phyloP scores from a whole-genome alignment of 2,888 invertebrate species.

The Mythimna pallens region DNA sequence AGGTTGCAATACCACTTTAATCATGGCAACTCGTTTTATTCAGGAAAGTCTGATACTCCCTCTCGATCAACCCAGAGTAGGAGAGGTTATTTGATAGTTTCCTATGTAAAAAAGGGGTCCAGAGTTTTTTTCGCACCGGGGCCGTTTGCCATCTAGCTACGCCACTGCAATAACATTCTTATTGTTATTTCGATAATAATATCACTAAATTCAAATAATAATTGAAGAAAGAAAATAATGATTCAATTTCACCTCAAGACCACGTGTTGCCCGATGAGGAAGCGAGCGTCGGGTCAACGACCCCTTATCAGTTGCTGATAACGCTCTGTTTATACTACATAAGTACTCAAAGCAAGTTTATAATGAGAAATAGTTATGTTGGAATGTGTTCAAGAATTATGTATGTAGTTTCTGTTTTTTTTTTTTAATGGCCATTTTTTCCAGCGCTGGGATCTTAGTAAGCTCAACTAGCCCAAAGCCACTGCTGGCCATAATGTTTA shows the following conservation, averaged over 20 bases:
- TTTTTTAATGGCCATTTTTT: background rate
- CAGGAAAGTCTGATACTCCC: too few species aligned
- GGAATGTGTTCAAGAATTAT: constrained; percentile 1
- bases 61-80: too few species aligned
- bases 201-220: constrained; percentile 18
- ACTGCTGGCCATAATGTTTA: constrained; percentile 6
- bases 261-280: constrained; percentile 76
- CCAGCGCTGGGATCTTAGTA: background rate
- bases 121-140: too few species aligned
- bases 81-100: too few species aligned
- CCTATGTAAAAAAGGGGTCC: too few species aligned
- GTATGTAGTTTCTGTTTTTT: background rate
- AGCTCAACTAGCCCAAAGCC: background rate
- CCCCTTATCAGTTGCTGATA: constrained; percentile 82
- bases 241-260: constrained; percentile 66
- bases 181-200: background rate
- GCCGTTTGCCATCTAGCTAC: too few species aligned
- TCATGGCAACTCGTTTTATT: too few species aligned
- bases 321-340: constrained; percentile 74
- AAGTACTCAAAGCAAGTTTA: constrained; percentile 37
- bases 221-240: constrained; percentile 34
- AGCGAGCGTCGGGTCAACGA: constrained; percentile 75
- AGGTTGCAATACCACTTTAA: too few species aligned
- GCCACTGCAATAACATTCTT: background rate
- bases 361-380: constrained; percentile 26